Conservation (phyloP, 2,888 invertebrate genomes). For the Atethmia centrago region DNA sequence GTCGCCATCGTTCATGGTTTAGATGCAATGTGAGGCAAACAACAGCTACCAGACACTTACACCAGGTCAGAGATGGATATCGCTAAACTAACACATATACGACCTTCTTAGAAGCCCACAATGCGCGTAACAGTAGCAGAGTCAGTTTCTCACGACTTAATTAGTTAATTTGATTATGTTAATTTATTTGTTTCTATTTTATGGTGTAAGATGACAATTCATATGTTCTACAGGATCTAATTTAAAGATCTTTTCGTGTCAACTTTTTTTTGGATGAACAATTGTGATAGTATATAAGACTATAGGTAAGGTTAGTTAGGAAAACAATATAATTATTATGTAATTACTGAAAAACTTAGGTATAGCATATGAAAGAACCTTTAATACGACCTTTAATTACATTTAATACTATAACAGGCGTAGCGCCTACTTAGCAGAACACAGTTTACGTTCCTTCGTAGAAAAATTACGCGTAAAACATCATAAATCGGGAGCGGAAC, state of each 20-base stretch:
- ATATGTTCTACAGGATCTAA: neutral
- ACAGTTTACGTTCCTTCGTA: neutral
- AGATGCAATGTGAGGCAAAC: slow-evolving; percentile 82
- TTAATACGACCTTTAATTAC: too few species aligned
- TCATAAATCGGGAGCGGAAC: slow-evolving; percentile 61
- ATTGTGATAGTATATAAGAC: neutral
- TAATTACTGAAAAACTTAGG: too few species aligned
- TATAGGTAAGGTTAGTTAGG: too few species aligned
- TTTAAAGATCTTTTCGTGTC: neutral
- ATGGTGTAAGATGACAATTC: slow-evolving; percentile 12
- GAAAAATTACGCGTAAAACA: slow-evolving; percentile 21
- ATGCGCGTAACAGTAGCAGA: slow-evolving; percentile 48
- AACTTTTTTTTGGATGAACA: slow-evolving; percentile 18
- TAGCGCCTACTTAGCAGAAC: too few species aligned
- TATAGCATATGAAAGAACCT: too few species aligned
- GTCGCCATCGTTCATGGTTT: slow-evolving; percentile 77
- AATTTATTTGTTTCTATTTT: slow-evolving; percentile 38
- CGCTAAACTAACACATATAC: slow-evolving; percentile 61
- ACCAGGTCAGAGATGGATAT: slow-evolving; percentile 81
- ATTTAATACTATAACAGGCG: neutral
- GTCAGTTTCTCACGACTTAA: slow-evolving; percentile 64
- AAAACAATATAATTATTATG: too few species aligned
- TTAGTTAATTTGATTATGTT: slow-evolving; percentile 67
- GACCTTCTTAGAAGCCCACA: slow-evolving; percentile 53
- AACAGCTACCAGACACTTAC: slow-evolving; percentile 80